Conservation (phyloP, 1,140 invertebrate genomes). For the Epicauta chinensis region DNA sequence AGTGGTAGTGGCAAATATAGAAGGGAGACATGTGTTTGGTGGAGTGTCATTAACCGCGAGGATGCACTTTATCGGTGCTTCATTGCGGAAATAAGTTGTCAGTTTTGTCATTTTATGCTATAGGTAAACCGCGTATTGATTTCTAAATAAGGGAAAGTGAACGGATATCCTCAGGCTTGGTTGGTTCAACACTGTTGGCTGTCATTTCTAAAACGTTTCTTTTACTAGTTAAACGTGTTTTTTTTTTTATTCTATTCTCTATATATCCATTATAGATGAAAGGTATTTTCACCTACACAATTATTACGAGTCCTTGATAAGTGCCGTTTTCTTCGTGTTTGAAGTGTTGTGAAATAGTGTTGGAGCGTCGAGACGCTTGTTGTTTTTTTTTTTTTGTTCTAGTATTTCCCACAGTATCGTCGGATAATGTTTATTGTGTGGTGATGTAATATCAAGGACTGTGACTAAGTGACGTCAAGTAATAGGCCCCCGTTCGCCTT, state of each 20-base stretch:
- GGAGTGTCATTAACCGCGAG: constrained; percentile 8
- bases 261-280: too few relatives aligned
- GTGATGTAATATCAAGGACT: constrained; percentile 30
- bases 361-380: too few relatives aligned
- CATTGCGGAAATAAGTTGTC: constrained; percentile 10
- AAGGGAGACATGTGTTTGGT: background rate
- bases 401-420: too few relatives aligned
- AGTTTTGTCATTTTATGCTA: constrained; percentile 9
- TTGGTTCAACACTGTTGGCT: constrained; percentile 1
- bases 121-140: constrained; percentile 27
- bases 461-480: constrained; percentile 23
- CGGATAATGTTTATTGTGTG: background rate
- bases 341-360: too few relatives aligned
- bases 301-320: too few relatives aligned
- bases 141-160: constrained; percentile 38
- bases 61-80: constrained; percentile 8
- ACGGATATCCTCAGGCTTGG: constrained; percentile 34
- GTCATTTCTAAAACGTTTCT: constrained; percentile 17
- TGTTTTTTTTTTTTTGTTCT: too few relatives aligned
- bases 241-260: background rate
- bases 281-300: too few relatives aligned
- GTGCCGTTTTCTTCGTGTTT: too few relatives aligned
- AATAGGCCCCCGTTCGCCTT: constrained; percentile 21
- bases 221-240: constrained; percentile 3
- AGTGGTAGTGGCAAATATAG: background rate